Evolutionary conservation across 2,888 invertebrate genomes (phyloP), one percentile per base, ranked within the genome.

Genomic region (Sinohyriopsis cumingii): DNA sequence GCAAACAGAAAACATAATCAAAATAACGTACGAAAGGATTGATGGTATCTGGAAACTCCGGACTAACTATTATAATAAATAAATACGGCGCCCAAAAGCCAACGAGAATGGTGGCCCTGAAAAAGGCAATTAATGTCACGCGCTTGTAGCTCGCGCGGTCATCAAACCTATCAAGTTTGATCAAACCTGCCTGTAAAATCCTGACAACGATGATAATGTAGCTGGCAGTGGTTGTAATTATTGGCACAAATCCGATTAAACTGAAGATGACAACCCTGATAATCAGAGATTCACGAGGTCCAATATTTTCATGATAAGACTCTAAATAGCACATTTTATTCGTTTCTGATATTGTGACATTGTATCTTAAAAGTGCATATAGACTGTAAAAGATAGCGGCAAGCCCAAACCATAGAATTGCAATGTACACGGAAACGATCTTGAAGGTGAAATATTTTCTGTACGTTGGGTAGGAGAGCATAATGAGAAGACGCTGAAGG

Each of bases 41-140:
- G 5, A 57, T 57, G n/a, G 57, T 57, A n/a, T 57, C 57, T 57
- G n/a, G 57, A 22, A n/a, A 57, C n/a, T n/a, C 57, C 22, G 57
- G 57, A n/a, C 57, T 22, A 57, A 57, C 5, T n/a, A 57, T 57
- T n/a, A n/a, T n/a, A 22, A 57, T n/a, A 22, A 57, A 57, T 9
- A 57, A 22, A 57, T n/a, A 57, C 5, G 57, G 57, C 5, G 57
- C 6, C n/a, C n/a, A 57, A 28, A 28, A 28, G 28, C 28, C 3
- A 5, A 28, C 28, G 28, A 28, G 28, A 28, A 28, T 28, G 3
- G 28, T 28, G 5, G 28, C 28, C 28, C 28, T 28, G 57, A 57
- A 57, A n/a, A 57, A 5, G 22, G 22, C 57, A 57, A 57, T 57
- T 9, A 57, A n/a, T 0, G 5, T 22, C 57, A 57, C 57, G 5